Evolutionary conservation across 1,140 invertebrate genomes (phyloP).

Genomic region (Penaeus chinensis): DNA sequence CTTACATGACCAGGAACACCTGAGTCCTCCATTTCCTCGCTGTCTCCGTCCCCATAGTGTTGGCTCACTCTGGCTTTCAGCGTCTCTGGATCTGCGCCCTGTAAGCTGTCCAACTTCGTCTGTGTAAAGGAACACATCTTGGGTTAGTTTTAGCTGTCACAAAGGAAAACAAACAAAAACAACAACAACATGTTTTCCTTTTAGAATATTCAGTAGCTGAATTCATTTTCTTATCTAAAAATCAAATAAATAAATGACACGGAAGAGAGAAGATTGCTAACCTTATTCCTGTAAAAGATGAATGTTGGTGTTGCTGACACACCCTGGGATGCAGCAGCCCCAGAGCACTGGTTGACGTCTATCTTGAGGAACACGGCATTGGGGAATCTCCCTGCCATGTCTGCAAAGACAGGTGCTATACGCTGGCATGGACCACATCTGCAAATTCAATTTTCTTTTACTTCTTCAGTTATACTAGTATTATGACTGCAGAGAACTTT

Average conservation of each 20-base stretch:
- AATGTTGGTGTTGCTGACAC: constrained; percentile 98
- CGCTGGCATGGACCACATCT: constrained; percentile 67
- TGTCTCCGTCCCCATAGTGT: constrained; percentile 77
- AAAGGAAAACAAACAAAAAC: neutral
- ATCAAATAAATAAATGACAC: neutral
- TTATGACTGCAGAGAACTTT: constrained; percentile 21
- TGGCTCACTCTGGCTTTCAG: constrained; percentile 92
- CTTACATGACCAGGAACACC: constrained; percentile 64
- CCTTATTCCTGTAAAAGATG: constrained; percentile 91
- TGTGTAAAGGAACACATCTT: constrained; percentile 3
- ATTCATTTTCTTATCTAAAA: neutral
- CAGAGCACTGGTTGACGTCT: constrained; percentile 90
- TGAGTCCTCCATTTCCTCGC: constrained; percentile 58
- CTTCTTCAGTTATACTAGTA: too few relatives aligned
- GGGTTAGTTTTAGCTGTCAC: neutral
- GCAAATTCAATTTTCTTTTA: constrained; percentile 7
- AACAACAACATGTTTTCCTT: neutral
- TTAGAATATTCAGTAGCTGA: too few relatives aligned
- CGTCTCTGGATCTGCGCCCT: constrained; percentile 84
- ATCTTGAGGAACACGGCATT: constrained; percentile 94
- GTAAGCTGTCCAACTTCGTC: constrained; percentile 77
- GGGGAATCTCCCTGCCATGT: constrained; percentile 80
- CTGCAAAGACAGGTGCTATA: constrained; percentile 59
- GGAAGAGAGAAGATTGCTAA: constrained; percentile 65
- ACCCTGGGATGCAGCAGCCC: constrained; percentile 85